Conservation (phyloP, 2,113 vertebrate species). For the Mastomys coucha region DNA sequence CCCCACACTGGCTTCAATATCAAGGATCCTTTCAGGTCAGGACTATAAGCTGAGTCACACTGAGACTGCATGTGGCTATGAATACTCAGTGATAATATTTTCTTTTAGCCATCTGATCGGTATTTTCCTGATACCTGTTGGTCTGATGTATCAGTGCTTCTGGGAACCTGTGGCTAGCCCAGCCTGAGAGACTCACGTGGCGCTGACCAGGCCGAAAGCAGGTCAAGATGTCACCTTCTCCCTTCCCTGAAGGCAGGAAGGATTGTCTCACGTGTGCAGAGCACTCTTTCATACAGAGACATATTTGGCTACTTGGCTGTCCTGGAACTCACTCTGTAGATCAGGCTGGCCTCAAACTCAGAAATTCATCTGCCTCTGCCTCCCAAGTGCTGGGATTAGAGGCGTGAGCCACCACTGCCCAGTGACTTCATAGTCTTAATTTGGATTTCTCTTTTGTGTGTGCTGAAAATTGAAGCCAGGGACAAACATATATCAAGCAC, state of each 20-base stretch:
- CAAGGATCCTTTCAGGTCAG: not conserved
- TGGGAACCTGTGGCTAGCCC: not conserved
- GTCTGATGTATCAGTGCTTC: not conserved
- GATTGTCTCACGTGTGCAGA: constrained; percentile 1
- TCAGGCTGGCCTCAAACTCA: no score
- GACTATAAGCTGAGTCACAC: not conserved
- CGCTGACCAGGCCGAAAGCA: not conserved
- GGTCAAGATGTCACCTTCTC: not conserved
- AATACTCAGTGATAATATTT: not conserved
- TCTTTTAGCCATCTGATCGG: not conserved
- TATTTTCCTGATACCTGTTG: not conserved
- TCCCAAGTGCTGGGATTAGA: no score
- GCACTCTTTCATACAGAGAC: not conserved
- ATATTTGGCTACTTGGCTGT: not conserved
- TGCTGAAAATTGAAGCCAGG: not conserved
- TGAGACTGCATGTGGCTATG: not conserved
- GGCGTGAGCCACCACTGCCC: no score
- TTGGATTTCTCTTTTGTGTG: not conserved
- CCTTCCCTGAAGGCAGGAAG: not conserved
- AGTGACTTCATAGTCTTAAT: not conserved
- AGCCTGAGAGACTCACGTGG: not conserved
- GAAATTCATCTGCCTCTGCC: no score
- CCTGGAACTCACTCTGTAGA: no score
- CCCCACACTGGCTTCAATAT: not conserved
- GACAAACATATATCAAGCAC: no score